These are phyloP conservation scores for Arothron firmamentum DNA, from an alignment of 2,113 vertebrate species.

Conservation along the genomic window DNA sequence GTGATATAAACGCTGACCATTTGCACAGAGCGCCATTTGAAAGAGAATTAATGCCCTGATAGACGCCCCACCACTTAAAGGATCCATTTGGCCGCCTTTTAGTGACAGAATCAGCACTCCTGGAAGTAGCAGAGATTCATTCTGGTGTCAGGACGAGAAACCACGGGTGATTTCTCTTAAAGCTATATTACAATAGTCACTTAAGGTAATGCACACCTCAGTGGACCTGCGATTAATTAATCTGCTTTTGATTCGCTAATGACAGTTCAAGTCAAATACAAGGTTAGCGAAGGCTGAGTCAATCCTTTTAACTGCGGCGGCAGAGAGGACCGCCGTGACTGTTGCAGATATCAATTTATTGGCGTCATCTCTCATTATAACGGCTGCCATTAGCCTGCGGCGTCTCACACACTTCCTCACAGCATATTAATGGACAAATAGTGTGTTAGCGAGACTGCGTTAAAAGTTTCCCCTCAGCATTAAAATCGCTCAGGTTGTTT, in stretches of 20 bases:
- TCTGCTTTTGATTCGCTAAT: constrained; percentile 72
- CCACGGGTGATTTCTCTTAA: constrained; percentile 60
- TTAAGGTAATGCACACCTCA: constrained; percentile 64
- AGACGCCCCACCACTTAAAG: constrained; percentile 65
- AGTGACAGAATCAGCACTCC: constrained; percentile 63
- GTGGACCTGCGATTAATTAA: constrained; percentile 68
- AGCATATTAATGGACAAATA: constrained; percentile 34
- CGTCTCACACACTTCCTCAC: constrained; percentile 28
- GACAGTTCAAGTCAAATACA: constrained; percentile 68
- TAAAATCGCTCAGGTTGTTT: constrained; percentile 28
- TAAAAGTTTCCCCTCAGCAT: constrained; percentile 31
- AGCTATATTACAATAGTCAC: constrained; percentile 72
- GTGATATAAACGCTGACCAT: constrained; percentile 45
- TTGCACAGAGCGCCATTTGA: constrained; percentile 51
- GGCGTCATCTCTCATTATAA: constrained; percentile 66
- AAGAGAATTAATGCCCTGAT: constrained; percentile 59
- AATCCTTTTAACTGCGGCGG: constrained; percentile 64
- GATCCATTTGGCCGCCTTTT: constrained; percentile 49
- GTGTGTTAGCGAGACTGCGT: constrained; percentile 1
- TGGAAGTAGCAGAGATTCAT: constrained; percentile 58
- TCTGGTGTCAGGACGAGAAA: constrained; percentile 61
- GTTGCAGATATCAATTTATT: constrained; percentile 61
- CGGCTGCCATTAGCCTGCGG: constrained; percentile 38
- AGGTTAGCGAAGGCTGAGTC: constrained; percentile 71
- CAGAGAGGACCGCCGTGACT: constrained; percentile 36